phyloP scores from a whole-genome alignment of 2,888 invertebrate genomes.

The Eristalis tenax region DNA sequence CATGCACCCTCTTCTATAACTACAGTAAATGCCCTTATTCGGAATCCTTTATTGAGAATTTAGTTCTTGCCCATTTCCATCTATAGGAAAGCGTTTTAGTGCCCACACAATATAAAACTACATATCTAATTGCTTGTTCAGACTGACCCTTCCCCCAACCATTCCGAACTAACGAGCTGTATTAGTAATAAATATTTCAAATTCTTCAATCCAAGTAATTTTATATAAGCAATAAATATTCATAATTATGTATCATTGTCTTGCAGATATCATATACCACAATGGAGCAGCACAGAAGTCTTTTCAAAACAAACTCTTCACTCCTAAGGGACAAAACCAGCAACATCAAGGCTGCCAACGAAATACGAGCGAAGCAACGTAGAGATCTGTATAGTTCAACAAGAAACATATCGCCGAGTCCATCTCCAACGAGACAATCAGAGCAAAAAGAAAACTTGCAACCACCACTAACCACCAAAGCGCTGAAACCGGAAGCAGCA shows the following conservation, averaged over 20 bases:
- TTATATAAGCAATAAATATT: too few species aligned
- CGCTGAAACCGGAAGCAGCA: neutral
- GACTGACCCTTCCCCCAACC: too few species aligned
- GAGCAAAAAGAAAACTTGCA: constrained; percentile 36
- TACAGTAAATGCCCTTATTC: too few species aligned
- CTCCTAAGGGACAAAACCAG: constrained; percentile 8
- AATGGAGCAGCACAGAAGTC: constrained; percentile 27
- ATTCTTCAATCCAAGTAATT: too few species aligned
- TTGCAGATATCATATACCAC: neutral
- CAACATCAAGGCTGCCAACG: constrained; percentile 15
- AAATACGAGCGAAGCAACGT: constrained; percentile 36
- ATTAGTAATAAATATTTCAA: too few species aligned
- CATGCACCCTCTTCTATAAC: too few species aligned
- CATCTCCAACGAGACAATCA: neutral
- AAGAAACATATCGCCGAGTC: constrained; percentile 39
- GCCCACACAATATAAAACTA: too few species aligned
- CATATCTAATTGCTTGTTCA: too few species aligned
- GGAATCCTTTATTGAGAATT: too few species aligned
- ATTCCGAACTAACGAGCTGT: too few species aligned
- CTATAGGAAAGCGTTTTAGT: too few species aligned
- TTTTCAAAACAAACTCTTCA: constrained; percentile 39
- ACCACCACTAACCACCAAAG: neutral
- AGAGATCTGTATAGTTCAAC: constrained; percentile 34
- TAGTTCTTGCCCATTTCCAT: too few species aligned
- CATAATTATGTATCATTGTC: neutral